A percentile compares a stretch with the other conserved stretches of the same genome.
These are phyloP conservation scores for Lepilemur septentrionalis DNA, from an alignment of 2,797 vertebrate species.

Conservation along the genomic window DNA sequence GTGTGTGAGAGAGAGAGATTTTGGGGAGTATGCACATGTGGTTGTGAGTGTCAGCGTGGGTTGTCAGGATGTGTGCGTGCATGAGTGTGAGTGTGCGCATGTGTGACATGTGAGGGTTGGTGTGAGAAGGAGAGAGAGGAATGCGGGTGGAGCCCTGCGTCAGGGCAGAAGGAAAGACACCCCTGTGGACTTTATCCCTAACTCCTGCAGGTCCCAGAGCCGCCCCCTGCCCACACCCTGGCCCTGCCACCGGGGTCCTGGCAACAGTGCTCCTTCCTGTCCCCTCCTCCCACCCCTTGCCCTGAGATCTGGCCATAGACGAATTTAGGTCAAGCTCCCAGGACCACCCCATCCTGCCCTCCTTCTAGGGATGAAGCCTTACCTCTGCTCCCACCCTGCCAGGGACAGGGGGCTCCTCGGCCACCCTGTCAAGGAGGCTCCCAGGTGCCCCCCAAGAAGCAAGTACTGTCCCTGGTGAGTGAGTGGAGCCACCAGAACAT, in stretches of 20 bases:
- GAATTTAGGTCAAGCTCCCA: no score
- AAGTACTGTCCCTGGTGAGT: no score
- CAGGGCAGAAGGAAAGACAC: no score
- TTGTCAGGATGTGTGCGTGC: not conserved
- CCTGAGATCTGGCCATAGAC: not conserved
- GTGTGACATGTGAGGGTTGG: not conserved
- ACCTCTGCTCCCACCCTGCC: not conserved
- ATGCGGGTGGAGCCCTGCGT: not conserved
- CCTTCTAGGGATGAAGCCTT: not conserved
- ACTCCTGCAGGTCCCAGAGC: not conserved
- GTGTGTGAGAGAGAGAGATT: not conserved
- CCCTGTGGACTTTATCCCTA: not conserved
- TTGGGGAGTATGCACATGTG: no score
- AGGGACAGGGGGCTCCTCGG: not conserved
- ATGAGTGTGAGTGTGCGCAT: not conserved
- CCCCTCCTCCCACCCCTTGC: not conserved
- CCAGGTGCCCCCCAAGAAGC: not conserved
- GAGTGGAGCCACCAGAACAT: not conserved
- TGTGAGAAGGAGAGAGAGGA: not conserved
- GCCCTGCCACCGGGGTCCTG: not conserved
- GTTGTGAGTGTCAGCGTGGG: no score
- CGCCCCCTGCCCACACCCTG: rapidly evolving
- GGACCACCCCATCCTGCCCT: no score
- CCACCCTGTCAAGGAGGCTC: no score
- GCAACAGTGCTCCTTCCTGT: not conserved